Evolutionary conservation across 2,113 vertebrate genomes (phyloP), one percentile per base, ranked within the genome.

Genomic region (Mus spicilegus): DNA sequence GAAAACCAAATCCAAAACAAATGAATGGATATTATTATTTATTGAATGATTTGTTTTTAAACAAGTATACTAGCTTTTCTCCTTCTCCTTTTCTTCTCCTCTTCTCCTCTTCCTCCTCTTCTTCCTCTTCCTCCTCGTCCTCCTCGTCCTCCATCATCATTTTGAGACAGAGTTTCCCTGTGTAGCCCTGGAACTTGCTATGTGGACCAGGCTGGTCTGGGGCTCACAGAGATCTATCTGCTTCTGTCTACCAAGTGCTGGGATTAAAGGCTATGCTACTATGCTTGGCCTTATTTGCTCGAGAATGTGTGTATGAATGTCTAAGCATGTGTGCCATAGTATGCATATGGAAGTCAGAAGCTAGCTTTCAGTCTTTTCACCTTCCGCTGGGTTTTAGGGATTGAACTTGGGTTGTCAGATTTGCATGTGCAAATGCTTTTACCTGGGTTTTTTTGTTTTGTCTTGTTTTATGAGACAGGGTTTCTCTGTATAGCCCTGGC

Each of bases 41-140:
- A 91, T 65, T 90, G 24, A 88, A 28, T 92, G 51, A 70, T 72
- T 94, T 95, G 26, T 92, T 87, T 93, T 56, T 67, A 81, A 16
- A 39, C 8, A 72, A 87, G 51, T 85, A 33, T 89, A 56, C 51
- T 54, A 42, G 42, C 42, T 42, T 42, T 42, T 42, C 42, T 42
- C 42, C 42, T 42, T 42, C 42, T 42, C 42, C 42, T 42, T 42
- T 42, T 42, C 42, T 42, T 42, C 42, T 42, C 42, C 42, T 42
- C 42, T 42, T 42, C 42, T 42, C 3, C 42, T 42, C 42, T 42
- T 42, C 42, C 42, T 42, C n/a, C n/a, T n/a, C n/a, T n/a, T n/a
- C n/a, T n/a, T n/a, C 42, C 42, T 42, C 42, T 42, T 42, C 42
- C 3, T 42, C 3, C 42, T 42, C 42, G 2, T 42, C 42, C 42